Evolutionary conservation across 2,113 vertebrate genomes (phyloP).

Genomic region (Channa argus): DNA sequence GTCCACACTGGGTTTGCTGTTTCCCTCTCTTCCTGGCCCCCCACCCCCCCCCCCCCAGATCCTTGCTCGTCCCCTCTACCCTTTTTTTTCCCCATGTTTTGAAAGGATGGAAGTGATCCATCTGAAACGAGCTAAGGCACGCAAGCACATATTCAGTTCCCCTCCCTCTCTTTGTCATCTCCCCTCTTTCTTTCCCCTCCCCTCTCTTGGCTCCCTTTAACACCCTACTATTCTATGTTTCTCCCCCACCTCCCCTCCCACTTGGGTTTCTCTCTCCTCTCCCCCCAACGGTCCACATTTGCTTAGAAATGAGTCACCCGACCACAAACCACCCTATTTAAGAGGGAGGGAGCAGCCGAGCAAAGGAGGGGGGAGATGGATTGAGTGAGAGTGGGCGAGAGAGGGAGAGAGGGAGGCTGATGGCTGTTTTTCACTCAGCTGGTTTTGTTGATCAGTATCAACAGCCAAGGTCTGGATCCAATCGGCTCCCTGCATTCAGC

Average conservation of each 20-base stretch:
- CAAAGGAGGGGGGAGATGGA: slow-evolving; percentile 38
- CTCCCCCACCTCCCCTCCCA: not conserved
- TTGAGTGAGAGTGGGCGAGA: slow-evolving; percentile 53
- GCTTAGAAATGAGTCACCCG: slow-evolving; percentile 70
- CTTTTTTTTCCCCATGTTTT: not conserved
- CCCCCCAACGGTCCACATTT: slow-evolving; percentile 51
- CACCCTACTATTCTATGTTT: not conserved
- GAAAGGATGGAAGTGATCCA: slow-evolving; percentile 35
- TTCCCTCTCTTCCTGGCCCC: not conserved
- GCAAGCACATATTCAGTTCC: slow-evolving; percentile 27
- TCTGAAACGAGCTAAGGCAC: slow-evolving; percentile 45
- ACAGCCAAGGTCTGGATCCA: slow-evolving; percentile 71
- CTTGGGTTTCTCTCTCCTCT: slow-evolving; percentile 32
- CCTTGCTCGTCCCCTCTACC: too few relatives aligned
- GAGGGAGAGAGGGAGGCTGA: slow-evolving; percentile 33
- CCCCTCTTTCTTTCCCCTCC: not conserved
- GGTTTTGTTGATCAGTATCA: slow-evolving; percentile 73
- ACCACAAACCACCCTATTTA: slow-evolving; percentile 67
- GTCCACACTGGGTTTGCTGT: slow-evolving; percentile 33
- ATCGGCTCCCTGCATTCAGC: slow-evolving; percentile 70
- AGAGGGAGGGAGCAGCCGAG: slow-evolving; percentile 6
- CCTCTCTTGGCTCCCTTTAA: slow-evolving; percentile 35
- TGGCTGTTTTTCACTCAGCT: slow-evolving; percentile 65
- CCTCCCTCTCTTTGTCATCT: not conserved
- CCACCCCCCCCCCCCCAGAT: not conserved